Evolutionary conservation across 1,140 invertebrate species (phyloP), one percentile per base, ranked within the genome.

Genomic region (Lordiphosa mommai): DNA sequence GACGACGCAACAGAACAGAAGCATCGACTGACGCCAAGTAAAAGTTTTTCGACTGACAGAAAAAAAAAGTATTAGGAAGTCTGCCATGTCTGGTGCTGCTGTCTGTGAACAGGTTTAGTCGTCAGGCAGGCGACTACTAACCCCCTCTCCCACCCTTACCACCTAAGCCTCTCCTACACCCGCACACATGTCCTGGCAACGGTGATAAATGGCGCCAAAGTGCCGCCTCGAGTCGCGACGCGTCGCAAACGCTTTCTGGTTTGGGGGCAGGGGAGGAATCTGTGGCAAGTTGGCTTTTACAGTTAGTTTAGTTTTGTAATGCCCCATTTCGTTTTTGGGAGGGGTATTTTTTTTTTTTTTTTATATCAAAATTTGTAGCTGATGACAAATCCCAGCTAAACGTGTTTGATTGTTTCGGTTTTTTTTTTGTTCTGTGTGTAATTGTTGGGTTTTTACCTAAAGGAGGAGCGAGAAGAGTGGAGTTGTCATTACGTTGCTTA

Each of bases 131-230:
- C 63, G 63, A 58, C 63, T 58, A 49, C 44, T 27, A 23, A 20
- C 29, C 17, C 41, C 30, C 30, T 32, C 48, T 17, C 27, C 13
- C 46, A 40, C 20, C 38, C 23, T 27, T 27, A 7, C 53, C 36
- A 32, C 23, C 9, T 27, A 43, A 32, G 30, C 40, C 36, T 32
- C 43, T 4, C 12, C 8, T 30, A 32, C 63, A 16, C 65, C 27
- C 46, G 60, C 53, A 38, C 76, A 80, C 64, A 63, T 68, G 65
- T 72, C 64, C 68, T 61, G 68, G 79, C 58, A 86, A 79, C 86
- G 86, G 86, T 86, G 80, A 88, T 88, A 86, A 88, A 86, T 86
- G 86, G 86, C 86, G 86, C 86, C 86, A 88, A 77, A 79, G 69
- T 82, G 86, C 69, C 86, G 85, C 72, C 68, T 70, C 53, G 41